Evolutionary conservation across 2,113 vertebrate genomes (phyloP).

Genomic region (Glareola pratincola): DNA sequence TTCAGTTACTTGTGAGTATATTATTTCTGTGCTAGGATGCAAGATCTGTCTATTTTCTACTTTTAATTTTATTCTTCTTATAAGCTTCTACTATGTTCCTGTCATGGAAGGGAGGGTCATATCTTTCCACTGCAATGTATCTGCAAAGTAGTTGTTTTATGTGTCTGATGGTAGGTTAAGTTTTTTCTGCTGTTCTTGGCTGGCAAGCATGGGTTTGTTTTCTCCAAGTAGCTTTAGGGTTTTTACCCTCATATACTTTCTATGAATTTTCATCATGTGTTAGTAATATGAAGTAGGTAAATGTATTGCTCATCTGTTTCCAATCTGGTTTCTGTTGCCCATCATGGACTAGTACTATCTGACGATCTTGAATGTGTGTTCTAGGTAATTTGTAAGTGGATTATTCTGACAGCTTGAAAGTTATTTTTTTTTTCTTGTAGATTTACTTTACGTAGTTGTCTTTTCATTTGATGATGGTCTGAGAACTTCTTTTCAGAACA

Average conservation of each 20-base stretch:
- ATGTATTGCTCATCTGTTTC: background rate
- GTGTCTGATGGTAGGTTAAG: accelerated
- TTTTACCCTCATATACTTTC: background rate
- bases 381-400: background rate
- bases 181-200: background rate
- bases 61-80: background rate
- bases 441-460: background rate
- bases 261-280: background rate
- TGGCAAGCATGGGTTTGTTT: background rate
- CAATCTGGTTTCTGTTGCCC: background rate
- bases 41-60: background rate
- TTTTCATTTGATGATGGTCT: background rate
- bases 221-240: background rate
- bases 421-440: background rate
- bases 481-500: background rate
- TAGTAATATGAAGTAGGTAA: background rate
- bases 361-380: background rate
- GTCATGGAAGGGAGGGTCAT: background rate
- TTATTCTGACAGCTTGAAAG: background rate
- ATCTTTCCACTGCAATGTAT: background rate
- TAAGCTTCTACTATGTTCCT: background rate
- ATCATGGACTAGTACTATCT: background rate
- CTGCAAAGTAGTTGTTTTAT: background rate
- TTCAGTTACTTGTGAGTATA: accelerated
- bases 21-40: background rate